A percentile compares a stretch with the other conserved stretches of the same genome.
These are phyloP conservation scores for Acanthaster planci DNA, from an alignment of 35 echinoderm and acorn worm species.

Conservation along the genomic window DNA sequence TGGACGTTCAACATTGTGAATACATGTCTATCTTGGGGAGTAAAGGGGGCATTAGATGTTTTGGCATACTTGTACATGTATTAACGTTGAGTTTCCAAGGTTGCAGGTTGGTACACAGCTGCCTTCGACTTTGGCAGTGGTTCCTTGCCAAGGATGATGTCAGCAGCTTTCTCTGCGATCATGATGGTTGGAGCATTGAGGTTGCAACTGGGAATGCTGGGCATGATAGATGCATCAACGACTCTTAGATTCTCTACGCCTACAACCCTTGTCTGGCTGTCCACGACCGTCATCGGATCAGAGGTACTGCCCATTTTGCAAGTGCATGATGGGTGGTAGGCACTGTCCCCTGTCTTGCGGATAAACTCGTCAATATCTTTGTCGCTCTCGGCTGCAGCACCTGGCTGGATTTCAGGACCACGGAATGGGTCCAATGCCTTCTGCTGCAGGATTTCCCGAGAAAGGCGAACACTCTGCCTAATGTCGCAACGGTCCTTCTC, in stretches of 20 bases:
- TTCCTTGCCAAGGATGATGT: constrained; percentile 66
- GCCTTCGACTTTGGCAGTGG: constrained; percentile 50
- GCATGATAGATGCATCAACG: constrained; percentile 97
- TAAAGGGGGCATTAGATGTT: too few species aligned
- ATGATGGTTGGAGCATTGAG: constrained; percentile 95
- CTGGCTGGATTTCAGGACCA: constrained; percentile 82
- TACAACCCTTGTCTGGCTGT: constrained; percentile 70
- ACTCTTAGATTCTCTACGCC: constrained; percentile 86
- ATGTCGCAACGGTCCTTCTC: constrained; percentile 81
- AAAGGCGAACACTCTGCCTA: constrained; percentile 70
- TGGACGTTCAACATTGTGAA: too few species aligned
- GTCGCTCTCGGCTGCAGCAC: constrained; percentile 56
- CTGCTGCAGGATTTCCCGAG: constrained; percentile 89
- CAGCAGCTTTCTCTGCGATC: constrained; percentile 97
- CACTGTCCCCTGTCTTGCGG: constrained; percentile 59
- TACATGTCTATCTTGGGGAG: too few species aligned
- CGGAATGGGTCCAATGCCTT: constrained; percentile 81
- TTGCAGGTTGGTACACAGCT: constrained; percentile 72
- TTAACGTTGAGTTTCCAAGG: constrained; percentile 71
- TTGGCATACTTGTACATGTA: too few species aligned
- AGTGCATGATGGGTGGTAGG: constrained; percentile 94
- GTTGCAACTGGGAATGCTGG: constrained; percentile 88
- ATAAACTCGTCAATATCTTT: constrained; percentile 85
- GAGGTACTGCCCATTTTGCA: constrained; percentile 90
- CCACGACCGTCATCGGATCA: constrained; percentile 93